Conservation (phyloP, 2,113 vertebrate genomes). For the Uropsilus gracilis region DNA sequence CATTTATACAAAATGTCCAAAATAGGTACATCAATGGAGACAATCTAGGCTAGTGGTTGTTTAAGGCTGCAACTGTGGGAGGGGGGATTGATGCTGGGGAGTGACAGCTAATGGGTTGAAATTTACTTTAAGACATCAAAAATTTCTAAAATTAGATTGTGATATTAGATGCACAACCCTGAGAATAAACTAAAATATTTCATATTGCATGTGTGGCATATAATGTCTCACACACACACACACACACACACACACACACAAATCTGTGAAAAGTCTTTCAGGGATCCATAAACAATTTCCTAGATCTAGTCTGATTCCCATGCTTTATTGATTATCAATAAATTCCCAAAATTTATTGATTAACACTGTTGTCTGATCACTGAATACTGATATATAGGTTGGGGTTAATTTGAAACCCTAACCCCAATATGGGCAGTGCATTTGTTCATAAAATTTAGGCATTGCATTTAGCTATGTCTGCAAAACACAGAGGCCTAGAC, state of each 20-base stretch:
- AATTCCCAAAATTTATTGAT: background rate
- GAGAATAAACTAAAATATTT: background rate
- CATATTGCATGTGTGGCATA: background rate
- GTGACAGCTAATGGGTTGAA: background rate
- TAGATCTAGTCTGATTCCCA: background rate
- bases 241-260: no score
- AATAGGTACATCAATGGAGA: background rate
- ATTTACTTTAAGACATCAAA: background rate
- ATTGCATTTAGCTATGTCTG: no score
- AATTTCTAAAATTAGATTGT: background rate
- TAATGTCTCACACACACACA: no score
- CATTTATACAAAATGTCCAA: background rate
- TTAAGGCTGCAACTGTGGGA: background rate
- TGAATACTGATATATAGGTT: background rate
- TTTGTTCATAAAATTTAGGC: no score
- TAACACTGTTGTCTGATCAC: background rate
- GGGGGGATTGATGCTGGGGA: background rate
- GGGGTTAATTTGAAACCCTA: background rate
- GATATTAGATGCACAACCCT: background rate
- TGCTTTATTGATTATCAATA: conserved; percentile 11
- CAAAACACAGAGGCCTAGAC: no score
- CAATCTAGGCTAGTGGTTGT: background rate
- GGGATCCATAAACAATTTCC: background rate
- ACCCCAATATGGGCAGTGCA: no score
- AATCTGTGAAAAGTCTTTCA: background rate